A percentile compares a stretch with the other conserved stretches of the same genome.
These are phyloP conservation scores for Trichonephila clavipes DNA, from an alignment of 1,140 invertebrate species.

Conservation along the genomic window DNA sequence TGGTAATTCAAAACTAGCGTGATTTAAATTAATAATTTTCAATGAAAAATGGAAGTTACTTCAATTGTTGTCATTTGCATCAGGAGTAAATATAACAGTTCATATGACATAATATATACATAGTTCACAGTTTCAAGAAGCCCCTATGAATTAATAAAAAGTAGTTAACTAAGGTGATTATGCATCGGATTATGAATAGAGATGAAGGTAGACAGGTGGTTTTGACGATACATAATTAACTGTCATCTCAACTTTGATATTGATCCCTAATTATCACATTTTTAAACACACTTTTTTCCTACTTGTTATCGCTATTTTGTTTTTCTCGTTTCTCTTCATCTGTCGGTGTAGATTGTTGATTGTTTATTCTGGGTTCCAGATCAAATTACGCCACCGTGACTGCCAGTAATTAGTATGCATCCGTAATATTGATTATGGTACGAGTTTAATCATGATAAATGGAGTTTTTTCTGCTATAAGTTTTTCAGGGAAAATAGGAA, in stretches of 20 bases:
- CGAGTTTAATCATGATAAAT: constrained; percentile 50
- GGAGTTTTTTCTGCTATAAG: not conserved
- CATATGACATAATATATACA: no score
- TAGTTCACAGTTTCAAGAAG: no score
- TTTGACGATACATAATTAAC: constrained; percentile 62
- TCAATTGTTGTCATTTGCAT: no score
- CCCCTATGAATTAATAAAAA: not conserved
- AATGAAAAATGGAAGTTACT: no score
- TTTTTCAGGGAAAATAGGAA: not conserved
- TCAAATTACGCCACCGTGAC: constrained; percentile 3
- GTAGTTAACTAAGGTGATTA: constrained; percentile 8
- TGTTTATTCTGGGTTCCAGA: constrained; percentile 34
- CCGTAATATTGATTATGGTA: constrained; percentile 38
- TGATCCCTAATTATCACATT: constrained; percentile 65
- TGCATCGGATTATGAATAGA: constrained; percentile 53
- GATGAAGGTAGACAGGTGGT: constrained; percentile 48
- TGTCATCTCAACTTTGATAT: constrained; percentile 51
- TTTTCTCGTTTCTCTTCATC: not conserved
- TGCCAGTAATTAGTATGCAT: constrained; percentile 33
- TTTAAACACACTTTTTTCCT: constrained; percentile 37
- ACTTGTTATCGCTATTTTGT: constrained; percentile 38
- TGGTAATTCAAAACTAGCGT: no score
- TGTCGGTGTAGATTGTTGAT: constrained; percentile 45
- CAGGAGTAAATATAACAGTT: no score
- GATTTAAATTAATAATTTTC: no score